Evolutionary conservation across 2,113 vertebrate genomes (phyloP), one percentile per base, ranked within the genome.

Genomic region (Sclerurus mexicanus): DNA sequence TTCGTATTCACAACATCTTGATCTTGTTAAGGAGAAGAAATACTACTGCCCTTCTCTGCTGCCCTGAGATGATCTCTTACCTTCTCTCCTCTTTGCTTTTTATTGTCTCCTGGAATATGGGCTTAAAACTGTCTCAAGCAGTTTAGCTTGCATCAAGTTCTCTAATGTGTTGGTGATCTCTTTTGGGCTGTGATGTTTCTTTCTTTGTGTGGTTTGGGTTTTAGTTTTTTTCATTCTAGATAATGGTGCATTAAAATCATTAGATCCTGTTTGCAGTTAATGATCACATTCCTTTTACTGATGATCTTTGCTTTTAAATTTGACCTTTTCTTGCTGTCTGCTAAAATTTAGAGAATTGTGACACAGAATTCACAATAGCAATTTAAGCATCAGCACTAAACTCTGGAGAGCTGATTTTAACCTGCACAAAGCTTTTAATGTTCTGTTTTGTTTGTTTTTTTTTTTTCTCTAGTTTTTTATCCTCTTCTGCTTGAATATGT

Each of bases 221-320:
- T 79, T 49, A 16, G 1, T 1, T 28, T 69, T 72, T 10, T 87
- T 64, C 17, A 31, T 80, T 77, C 20, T 49, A 58, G 37, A 49
- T 73, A 82, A 91, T 30, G 17, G 52, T 64, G 18, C 53, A 87
- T 87, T 95, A 91, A 85, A 95, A 91, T 72, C 14, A 84, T 63
- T 82, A 91, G 7, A 27, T 56, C 44, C 80, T 87, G 20, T 75
- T 91, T 87, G 12, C 28, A 78, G 10, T 63, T 93, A 85, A 78
- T 58, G 37, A 49, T 74, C 19, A 42, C 8, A 50, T 50, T 64
- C 30, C 59, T 82, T 79, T 94, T 74, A 71, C 12, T 83, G 58
- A 66, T 37, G 76, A 67, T 18, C 49, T 87, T 83, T 73, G 46
- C 71, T 94, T 96, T 96, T 87, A 91, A 63, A 80, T 63, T 79